These are phyloP conservation scores for Clarias macrocephalus DNA, from an alignment of 2,113 vertebrate genomes.

Conservation along the genomic window DNA sequence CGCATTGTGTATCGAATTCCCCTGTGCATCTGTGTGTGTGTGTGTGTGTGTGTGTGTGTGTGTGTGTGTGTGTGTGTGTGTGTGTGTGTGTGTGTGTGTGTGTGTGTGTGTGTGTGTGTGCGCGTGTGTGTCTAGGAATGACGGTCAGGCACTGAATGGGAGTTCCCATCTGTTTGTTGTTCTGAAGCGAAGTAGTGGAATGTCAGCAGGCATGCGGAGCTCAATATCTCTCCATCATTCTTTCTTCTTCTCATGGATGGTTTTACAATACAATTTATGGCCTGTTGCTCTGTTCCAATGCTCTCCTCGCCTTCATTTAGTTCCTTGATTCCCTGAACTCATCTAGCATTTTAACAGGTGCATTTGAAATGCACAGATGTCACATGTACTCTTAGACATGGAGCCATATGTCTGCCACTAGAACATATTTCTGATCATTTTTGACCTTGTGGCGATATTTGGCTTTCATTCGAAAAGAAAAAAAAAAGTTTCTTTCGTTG, in stretches of 20 bases:
- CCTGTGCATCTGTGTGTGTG: constrained; percentile 9
- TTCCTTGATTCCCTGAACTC: not conserved
- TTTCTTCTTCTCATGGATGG: not conserved
- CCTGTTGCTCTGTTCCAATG: not conserved
- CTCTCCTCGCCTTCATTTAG: not conserved
- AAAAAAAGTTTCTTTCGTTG: no score
- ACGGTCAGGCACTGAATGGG: not conserved
- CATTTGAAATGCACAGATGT: constrained; percentile 12
- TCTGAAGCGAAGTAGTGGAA: constrained; percentile 16
- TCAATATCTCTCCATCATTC: not conserved
- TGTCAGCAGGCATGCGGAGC: not conserved
- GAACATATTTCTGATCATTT: not conserved
- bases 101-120: constrained; percentile 13
- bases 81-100: constrained; percentile 36
- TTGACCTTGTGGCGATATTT: not conserved
- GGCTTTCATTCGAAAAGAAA: no score
- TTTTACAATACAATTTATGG: constrained; percentile 31
- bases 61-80: not conserved
- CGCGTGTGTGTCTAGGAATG: not conserved
- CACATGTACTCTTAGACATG: not conserved
- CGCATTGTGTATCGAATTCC: not conserved
- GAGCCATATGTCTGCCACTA: constrained; percentile 10
- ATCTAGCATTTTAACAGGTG: constrained; percentile 14
- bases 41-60: constrained; percentile 20
- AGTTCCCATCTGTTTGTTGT: constrained; percentile 2